Evolutionary conservation across 2,888 invertebrate genomes (phyloP), one percentile per base, ranked within the genome.

Genomic region (Ceratothoa steindachneri): DNA sequence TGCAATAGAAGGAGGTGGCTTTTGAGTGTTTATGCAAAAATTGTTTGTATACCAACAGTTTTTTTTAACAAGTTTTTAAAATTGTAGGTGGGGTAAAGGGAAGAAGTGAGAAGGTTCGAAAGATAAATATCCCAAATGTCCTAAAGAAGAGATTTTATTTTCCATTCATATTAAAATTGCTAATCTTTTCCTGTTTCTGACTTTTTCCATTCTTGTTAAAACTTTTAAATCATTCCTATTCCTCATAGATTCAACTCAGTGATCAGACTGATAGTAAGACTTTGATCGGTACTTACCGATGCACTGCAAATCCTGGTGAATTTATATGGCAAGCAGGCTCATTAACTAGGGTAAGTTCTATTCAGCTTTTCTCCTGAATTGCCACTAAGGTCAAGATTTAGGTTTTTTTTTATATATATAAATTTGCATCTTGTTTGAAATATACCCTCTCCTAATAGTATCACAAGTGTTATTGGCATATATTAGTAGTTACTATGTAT

Each of bases 271-370:
- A 99, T 84, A 92, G 95, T 70, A 93, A 97, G 85, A 93, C 95
- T 88, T 85, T 99, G 70, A 86, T 99, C 7, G 99, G 99, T 0
- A 90, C 92, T 0, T 96, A 96, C 84, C 88, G 93, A 81, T 98
- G 97, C 83, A 97, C 98, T 0, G 97, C 97, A 83, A 88, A 97
- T 67, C 97, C 97, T 0, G 99, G 99, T 15, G 95, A 99, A 85
- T 99, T 99, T 86, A 86, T 95, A 24, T 99, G 98, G 98, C 89
- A 93, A 81, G 91, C 97, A 1, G 97, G 97, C n/a, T 91, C 95
- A 68, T 85, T 98, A 71, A 95, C 96, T 2, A 83, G 83, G 79
- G 86, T 93, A 89, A n/a, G n/a, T n/a, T n/a, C n/a, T n/a, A n/a
- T n/a, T n/a, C 72, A 80, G 24, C 66, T 81, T 27, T 27, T 52